A percentile compares a stretch with the other conserved stretches of the same genome.
phyloP scores from a whole-genome alignment of 1,140 invertebrate species.

The Temnothorax longispinosus region DNA sequence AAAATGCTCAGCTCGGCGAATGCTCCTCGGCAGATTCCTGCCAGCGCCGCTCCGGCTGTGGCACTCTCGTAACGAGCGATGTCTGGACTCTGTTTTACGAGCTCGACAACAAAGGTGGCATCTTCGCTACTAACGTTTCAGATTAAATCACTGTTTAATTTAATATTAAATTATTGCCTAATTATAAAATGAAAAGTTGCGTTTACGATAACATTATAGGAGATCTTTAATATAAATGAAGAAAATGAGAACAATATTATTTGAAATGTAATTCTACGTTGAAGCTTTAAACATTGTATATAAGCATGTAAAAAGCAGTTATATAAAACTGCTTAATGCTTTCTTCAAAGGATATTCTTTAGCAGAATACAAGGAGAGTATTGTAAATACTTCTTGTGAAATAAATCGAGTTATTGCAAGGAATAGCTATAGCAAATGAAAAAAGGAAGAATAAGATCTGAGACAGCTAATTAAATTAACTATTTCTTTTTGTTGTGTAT shows the following conservation, averaged over 20 bases:
- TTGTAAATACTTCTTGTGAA: background rate
- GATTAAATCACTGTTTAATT: constrained; percentile 11
- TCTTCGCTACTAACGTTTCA: constrained; percentile 1
- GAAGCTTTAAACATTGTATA: background rate
- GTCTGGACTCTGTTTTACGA: constrained; percentile 46
- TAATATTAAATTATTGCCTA: background rate
- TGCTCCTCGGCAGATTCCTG: constrained; percentile 77
- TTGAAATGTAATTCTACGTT: background rate
- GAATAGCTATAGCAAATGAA: background rate
- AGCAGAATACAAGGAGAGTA: background rate
- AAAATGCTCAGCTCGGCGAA: constrained; percentile 84
- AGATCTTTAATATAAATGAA: background rate
- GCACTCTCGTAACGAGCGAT: constrained; percentile 62
- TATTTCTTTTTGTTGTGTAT: constrained; percentile 61
- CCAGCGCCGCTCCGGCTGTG: constrained; percentile 67
- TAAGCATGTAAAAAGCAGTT: background rate
- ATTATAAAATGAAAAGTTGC: background rate
- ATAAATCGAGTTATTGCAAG: background rate
- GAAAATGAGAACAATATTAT: background rate
- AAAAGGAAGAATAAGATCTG: background rate
- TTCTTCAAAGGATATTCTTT: background rate
- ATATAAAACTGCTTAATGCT: background rate
- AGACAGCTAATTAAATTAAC: constrained; percentile 71
- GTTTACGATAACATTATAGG: background rate
- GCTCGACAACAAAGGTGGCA: constrained; percentile 27